Evolutionary conservation across 2,797 vertebrate genomes (phyloP).

Genomic region (Tangara arthus): DNA sequence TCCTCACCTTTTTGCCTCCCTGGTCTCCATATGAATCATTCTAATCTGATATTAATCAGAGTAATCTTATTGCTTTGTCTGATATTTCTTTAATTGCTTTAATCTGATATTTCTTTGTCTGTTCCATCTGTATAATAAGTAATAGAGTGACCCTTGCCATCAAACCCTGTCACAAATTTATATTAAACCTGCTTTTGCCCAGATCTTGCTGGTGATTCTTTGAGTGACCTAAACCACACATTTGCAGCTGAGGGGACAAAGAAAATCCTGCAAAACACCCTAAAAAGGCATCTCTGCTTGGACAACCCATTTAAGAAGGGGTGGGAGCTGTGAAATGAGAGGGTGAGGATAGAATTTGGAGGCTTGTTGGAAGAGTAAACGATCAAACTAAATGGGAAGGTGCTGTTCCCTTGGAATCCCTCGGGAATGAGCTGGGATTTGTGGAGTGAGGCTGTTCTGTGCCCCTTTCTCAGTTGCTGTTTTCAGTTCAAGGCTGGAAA

Average conservation of each 20-base stretch:
- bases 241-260: not conserved
- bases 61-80: not conserved
- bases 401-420: not conserved
- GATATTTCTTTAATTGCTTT: not conserved
- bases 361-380: not conserved
- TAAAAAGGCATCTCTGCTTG: not conserved
- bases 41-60: not conserved
- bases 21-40: not conserved
- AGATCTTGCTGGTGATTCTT: not conserved
- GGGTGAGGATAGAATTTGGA: not conserved
- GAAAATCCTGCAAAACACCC: not conserved
- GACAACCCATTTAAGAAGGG: not conserved
- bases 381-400: not conserved
- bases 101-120: not conserved
- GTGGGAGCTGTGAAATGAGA: not conserved
- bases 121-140: not conserved
- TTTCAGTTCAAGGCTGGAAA: not conserved
- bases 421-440: rapidly evolving
- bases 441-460: not conserved
- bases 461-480: not conserved
- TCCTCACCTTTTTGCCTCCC: not conserved
- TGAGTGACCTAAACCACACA: not conserved
- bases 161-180: not conserved
- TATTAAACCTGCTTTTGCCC: not conserved
- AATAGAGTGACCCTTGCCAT: not conserved